Conservation (phyloP, 2,113 vertebrate genomes). For the Dasyprocta punctata region DNA sequence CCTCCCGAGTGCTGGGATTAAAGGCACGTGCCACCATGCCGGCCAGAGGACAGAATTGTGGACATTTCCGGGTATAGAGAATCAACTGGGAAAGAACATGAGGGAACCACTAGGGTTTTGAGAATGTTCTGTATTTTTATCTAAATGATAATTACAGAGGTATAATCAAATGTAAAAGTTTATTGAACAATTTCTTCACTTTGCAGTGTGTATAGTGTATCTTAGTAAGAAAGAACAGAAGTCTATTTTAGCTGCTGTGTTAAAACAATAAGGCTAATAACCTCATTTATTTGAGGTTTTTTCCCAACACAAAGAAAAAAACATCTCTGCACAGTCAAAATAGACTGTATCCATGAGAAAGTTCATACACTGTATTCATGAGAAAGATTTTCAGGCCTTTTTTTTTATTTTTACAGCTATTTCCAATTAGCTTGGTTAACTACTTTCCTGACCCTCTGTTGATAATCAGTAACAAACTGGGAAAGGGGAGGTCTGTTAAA, state of each 20-base stretch:
- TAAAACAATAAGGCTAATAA: neutral
- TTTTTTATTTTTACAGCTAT: neutral
- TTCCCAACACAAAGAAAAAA: neutral
- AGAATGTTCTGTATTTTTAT: neutral
- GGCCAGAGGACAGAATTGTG: neutral
- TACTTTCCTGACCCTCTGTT: neutral
- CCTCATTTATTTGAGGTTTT: neutral
- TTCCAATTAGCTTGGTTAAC: slow-evolving; percentile 32
- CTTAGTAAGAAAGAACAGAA: slow-evolving; percentile 11
- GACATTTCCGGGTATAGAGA: neutral
- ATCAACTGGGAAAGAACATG: neutral
- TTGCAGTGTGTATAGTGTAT: neutral
- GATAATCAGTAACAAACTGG: slow-evolving; percentile 30
- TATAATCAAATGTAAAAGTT: neutral
- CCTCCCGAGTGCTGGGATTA: no score
- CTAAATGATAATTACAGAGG: neutral
- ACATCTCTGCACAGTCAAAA: neutral
- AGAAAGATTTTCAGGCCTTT: slow-evolving; percentile 7
- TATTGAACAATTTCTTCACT: neutral
- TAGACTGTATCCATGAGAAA: no score
- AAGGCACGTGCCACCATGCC: no score
- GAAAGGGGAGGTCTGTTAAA: slow-evolving; percentile 1
- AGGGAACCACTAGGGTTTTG: neutral
- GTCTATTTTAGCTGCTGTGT: neutral
- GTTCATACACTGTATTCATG: neutral